Percentiles rank a stretch among this genome's conserved stretches.
Evolutionary conservation across 2,888 invertebrate species (phyloP).

Genomic region (Aphidius colemani): DNA sequence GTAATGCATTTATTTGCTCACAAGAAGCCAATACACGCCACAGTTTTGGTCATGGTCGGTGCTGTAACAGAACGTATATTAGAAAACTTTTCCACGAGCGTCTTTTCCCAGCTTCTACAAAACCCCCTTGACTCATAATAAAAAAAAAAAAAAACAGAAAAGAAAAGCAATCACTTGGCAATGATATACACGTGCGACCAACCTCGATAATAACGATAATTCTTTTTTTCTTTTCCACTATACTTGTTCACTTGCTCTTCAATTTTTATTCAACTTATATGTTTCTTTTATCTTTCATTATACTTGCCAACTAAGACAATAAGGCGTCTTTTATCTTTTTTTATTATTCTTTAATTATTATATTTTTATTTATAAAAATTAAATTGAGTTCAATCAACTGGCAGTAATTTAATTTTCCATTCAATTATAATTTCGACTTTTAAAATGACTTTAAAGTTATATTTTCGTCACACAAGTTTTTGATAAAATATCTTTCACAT

Average conservation of each 20-base stretch:
- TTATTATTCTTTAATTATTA: background rate
- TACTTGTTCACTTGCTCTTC: background rate
- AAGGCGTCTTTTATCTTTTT: conserved; percentile 3
- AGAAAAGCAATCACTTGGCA: conserved; percentile 42
- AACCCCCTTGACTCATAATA: conserved; percentile 33
- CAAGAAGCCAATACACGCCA: conserved; percentile 24
- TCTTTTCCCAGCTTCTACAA: conserved; percentile 22
- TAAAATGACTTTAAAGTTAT: too few relatives aligned
- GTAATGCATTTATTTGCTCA: conserved; percentile 35
- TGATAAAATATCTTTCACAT: too few relatives aligned
- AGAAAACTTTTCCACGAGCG: conserved; percentile 38
- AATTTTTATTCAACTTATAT: background rate
- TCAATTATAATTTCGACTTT: too few relatives aligned
- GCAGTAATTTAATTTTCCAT: too few relatives aligned
- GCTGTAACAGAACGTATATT: conserved; percentile 35
- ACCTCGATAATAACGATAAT: conserved; percentile 43
- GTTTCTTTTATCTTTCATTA: conserved; percentile 9
- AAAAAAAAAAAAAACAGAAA: too few relatives aligned
- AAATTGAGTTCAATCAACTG: too few relatives aligned
- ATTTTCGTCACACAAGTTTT: too few relatives aligned
- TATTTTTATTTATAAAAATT: too few relatives aligned
- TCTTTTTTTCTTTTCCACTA: conserved; percentile 29
- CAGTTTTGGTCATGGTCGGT: conserved; percentile 29
- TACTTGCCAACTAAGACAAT: conserved; percentile 6
- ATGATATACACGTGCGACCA: conserved; percentile 50